phyloP scores from a whole-genome alignment of 1,140 invertebrate species.

The Cyphomyrmex costatus region DNA sequence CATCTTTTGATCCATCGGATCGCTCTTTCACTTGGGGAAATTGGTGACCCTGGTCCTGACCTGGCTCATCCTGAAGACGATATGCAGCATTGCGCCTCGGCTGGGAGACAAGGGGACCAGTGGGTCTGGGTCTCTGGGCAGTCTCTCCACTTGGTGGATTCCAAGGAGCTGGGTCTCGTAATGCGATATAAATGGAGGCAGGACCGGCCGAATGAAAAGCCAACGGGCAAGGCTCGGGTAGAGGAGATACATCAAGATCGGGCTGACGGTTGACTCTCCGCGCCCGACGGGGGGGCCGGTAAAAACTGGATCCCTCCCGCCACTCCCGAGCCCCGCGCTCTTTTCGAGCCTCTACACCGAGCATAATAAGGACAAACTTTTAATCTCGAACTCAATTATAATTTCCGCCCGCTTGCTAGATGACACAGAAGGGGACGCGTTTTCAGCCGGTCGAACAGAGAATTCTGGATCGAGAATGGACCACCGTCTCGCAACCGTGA shows the following conservation, averaged over 20 bases:
- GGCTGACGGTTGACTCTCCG: constrained; percentile 82
- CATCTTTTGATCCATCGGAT: background rate
- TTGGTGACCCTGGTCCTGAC: constrained; percentile 77
- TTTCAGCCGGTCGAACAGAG: constrained; percentile 22
- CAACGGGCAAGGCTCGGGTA: constrained; percentile 77
- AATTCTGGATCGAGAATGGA: constrained; percentile 79
- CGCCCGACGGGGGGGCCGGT: constrained; percentile 75
- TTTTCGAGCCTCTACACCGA: constrained; percentile 76
- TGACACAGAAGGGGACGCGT: constrained; percentile 49
- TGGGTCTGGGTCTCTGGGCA: constrained; percentile 71
- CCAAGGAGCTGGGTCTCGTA: constrained; percentile 76
- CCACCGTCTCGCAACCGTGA: constrained; percentile 71
- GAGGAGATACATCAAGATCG: constrained; percentile 84
- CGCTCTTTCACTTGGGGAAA: constrained; percentile 30
- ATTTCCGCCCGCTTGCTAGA: constrained; percentile 77
- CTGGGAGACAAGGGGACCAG: constrained; percentile 73
- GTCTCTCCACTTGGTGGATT: constrained; percentile 72
- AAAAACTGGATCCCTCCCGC: constrained; percentile 84
- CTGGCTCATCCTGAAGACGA: constrained; percentile 72
- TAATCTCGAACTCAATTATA: constrained; percentile 84
- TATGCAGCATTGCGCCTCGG: constrained; percentile 57
- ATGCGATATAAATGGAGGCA: constrained; percentile 82
- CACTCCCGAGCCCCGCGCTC: constrained; percentile 60
- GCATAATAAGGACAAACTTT: constrained; percentile 84
- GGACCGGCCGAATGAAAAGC: constrained; percentile 79